Conservation (phyloP, 2,797 vertebrate genomes). For the Cossypha polioptera region DNA sequence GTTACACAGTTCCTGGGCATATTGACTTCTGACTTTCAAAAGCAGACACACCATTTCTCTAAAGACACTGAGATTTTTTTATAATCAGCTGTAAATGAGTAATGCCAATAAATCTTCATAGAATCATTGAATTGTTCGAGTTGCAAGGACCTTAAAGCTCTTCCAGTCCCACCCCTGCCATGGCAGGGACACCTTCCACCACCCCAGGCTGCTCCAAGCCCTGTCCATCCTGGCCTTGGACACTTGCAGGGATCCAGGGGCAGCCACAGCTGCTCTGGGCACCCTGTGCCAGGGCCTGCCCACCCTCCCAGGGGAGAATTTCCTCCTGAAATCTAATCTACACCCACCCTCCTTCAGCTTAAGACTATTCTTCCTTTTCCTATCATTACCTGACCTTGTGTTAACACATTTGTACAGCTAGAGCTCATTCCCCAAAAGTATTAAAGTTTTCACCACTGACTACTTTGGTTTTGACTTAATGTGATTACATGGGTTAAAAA, state of each 20-base stretch:
- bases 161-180: rapidly evolving
- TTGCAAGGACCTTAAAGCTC: not conserved
- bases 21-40: not conserved
- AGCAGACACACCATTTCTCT: not conserved
- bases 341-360: not conserved
- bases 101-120: not conserved
- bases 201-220: rapidly evolving
- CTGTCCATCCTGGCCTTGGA: rapidly evolving
- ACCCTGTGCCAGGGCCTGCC: not conserved
- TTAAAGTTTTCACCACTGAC: not conserved
- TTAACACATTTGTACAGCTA: not conserved
- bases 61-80: not conserved
- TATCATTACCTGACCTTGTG: not conserved
- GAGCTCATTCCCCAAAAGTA: not conserved
- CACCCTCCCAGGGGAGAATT: not conserved
- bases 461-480: not conserved
- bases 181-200: not conserved
- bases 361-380: too few species aligned
- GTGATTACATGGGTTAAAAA: not conserved
- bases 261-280: not conserved
- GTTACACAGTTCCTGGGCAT: not conserved
- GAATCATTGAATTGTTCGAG: not conserved
- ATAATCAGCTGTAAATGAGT: not conserved
- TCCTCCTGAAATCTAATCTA: not conserved
- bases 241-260: not conserved